Evolutionary conservation across 1,140 invertebrate species (phyloP), one percentile per base, ranked within the genome.

Genomic region (Cryptotermes secundus): DNA sequence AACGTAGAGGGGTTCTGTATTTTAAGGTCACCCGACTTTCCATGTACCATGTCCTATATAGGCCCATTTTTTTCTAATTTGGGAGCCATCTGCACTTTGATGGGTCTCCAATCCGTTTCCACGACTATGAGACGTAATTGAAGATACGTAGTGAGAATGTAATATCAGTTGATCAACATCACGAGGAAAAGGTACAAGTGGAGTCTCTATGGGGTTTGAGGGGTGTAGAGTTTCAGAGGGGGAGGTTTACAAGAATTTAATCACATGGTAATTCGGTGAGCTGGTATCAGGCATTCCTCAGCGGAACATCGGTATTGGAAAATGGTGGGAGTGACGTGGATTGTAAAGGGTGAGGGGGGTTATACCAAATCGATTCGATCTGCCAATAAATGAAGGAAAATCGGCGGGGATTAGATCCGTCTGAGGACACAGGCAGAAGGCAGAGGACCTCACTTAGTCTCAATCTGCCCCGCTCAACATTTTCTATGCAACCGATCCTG

Each of bases 101-200:
- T 72, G n/a, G 59, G 26, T 72, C n/a, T 72, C 26, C n/a, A 72
- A 72, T 72, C 59, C 59, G 59, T 72, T 72, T 72, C n/a, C 59
- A 31, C n/a, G 26, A 31, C 26, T 72, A 72, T 72, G 59, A 72
- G n/a, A 31, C 26, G 59, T 72, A 72, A 72, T 72, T 72, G 59
- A 72, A 72, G 59, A 72, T 31, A 72, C 26, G 26, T 31, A 72
- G 59, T 14, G 59, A 72, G 59, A 72, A 31, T 72, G 59, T 72
- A 72, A 72, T 72, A 72, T 72, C 59, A 72, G 59, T 72, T 72
- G 59, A 72, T 72, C 59, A 72, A 72, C 59, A 72, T 72, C 59
- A 72, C 14, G 59, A 72, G 59, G 45, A 49, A 72, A 72, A 72
- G 59, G 59, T 72, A 72, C 59, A 72, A 72, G 59, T 72, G 59